Conservation (phyloP, 2,113 vertebrate genomes). For the Misgurnus anguillicaudatus region DNA sequence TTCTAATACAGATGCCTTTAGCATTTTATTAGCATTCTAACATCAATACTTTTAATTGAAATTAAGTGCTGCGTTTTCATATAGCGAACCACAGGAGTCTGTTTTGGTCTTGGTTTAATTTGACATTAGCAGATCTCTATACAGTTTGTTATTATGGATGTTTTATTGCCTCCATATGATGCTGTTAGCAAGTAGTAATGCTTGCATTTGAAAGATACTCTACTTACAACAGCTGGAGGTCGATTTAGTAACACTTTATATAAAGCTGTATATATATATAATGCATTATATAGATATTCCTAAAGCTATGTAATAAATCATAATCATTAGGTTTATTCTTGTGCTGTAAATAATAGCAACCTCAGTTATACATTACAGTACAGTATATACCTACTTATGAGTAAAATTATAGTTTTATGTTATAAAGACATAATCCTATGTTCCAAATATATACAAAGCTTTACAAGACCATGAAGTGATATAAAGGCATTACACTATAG, state of each 20-base stretch:
- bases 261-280: not conserved
- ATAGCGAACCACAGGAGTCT: constrained; percentile 12
- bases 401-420: too few relatives aligned
- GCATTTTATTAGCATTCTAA: constrained; percentile 46
- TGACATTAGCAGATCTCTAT: constrained; percentile 19
- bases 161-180: not conserved
- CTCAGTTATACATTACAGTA: not conserved
- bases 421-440: too few relatives aligned
- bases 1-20: constrained; percentile 25
- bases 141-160: not conserved
- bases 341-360: not conserved
- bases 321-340: not conserved
- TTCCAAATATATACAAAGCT: too few relatives aligned
- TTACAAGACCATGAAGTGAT: too few relatives aligned
- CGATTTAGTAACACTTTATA: not conserved
- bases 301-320: not conserved
- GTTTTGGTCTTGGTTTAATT: constrained; percentile 26
- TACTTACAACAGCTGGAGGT: not conserved
- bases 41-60: constrained; percentile 49
- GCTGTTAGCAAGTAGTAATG: not conserved
- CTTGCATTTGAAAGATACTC: not conserved
- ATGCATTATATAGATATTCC: not conserved
- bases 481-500: too few relatives aligned
- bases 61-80: constrained; percentile 32
- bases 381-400: not conserved